A percentile compares a stretch with the other conserved stretches of the same genome.
These are phyloP conservation scores for Acanthis flammea DNA, from an alignment of 2,797 vertebrate genomes.

Conservation along the genomic window DNA sequence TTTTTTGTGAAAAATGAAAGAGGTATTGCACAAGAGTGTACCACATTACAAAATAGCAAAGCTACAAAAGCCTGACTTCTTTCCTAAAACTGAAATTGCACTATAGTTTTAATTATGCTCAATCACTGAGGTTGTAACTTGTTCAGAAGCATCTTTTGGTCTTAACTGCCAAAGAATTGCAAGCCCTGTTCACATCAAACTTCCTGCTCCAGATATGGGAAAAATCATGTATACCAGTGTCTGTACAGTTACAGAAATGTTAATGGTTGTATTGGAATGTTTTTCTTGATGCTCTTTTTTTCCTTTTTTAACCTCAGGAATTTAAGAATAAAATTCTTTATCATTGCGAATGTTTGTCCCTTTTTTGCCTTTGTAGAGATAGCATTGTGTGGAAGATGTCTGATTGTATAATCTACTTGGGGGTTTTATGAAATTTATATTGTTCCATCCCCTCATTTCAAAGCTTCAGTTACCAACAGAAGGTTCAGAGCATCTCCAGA, in stretches of 20 bases:
- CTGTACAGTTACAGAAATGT: background rate
- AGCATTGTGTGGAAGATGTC: background rate
- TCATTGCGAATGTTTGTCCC: background rate
- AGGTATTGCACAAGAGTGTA: background rate
- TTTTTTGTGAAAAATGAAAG: background rate
- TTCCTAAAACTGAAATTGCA: slow-evolving; percentile 34
- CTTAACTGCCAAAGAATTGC: slow-evolving; percentile 62
- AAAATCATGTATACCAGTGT: background rate
- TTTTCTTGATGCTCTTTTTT: slow-evolving; percentile 36
- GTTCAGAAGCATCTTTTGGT: slow-evolving; percentile 15
- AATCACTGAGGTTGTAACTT: background rate
- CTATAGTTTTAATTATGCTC: slow-evolving; percentile 24
- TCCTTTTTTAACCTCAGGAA: slow-evolving; percentile 69
- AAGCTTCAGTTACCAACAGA: background rate
- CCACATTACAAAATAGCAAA: background rate
- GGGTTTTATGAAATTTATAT: background rate
- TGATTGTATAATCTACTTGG: background rate
- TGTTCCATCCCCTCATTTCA: background rate
- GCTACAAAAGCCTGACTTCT: background rate
- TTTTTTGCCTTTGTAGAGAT: background rate
- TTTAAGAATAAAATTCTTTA: slow-evolving; percentile 64
- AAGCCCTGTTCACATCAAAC: background rate
- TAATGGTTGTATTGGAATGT: slow-evolving; percentile 34
- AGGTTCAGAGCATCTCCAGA: background rate
- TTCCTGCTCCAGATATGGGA: background rate